These are phyloP conservation scores for Dasyurus viverrinus DNA, from an alignment of 2,113 vertebrate species.

Conservation along the genomic window DNA sequence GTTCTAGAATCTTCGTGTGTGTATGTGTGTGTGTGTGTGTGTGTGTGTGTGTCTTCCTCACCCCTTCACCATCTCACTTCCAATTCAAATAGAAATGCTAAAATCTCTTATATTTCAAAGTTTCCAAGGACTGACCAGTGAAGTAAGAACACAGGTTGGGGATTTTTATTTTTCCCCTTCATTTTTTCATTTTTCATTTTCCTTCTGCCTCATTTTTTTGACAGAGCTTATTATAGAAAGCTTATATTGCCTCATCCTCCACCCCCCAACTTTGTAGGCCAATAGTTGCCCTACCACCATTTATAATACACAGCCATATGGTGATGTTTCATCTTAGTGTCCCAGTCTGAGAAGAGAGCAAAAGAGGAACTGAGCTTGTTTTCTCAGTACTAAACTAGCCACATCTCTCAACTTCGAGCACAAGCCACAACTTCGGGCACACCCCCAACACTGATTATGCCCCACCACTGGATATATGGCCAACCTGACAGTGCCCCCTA, in stretches of 20 bases:
- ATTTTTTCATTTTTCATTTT: not conserved
- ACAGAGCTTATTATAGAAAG: not conserved
- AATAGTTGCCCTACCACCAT: not conserved
- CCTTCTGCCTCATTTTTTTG: not conserved
- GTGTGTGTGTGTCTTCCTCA: too few relatives aligned
- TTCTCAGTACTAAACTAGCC: not conserved
- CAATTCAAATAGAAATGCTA: not conserved
- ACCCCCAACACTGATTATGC: not conserved
- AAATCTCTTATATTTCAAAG: not conserved
- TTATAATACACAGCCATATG: not conserved
- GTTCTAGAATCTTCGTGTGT: not conserved
- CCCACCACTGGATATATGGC: not conserved
- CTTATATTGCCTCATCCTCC: not conserved
- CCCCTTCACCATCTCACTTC: not conserved
- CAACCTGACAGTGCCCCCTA: not conserved
- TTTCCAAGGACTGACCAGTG: not conserved
- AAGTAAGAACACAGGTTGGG: not conserved
- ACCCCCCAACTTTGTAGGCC: not conserved
- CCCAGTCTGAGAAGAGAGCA: not conserved
- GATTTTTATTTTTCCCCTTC: not conserved
- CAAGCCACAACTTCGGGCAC: not conserved
- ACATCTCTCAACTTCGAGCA: not conserved
- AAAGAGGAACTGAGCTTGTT: not conserved
- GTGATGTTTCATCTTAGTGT: not conserved
- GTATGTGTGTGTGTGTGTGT: too few relatives aligned